Conservation (phyloP, 2,797 vertebrate genomes). For the Parotocinclus haroldoi region DNA sequence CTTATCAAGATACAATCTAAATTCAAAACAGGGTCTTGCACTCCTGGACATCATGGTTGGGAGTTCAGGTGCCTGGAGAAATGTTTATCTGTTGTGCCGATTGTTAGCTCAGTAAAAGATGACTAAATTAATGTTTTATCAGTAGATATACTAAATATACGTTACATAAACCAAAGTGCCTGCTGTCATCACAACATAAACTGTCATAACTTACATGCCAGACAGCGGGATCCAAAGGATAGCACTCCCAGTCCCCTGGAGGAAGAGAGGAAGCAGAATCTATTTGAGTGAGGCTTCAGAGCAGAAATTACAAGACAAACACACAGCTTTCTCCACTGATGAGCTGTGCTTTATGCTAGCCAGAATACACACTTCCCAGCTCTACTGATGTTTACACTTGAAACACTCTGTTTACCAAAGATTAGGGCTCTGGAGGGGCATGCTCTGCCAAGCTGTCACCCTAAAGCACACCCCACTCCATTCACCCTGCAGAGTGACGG, state of each 20-base stretch:
- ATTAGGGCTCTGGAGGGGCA: constrained; percentile 47
- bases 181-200: background rate
- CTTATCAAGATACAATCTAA: no score
- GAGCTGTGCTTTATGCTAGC: constrained; percentile 53
- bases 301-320: constrained; percentile 26
- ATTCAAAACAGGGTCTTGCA: no score
- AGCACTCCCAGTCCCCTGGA: constrained; percentile 95
- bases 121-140: no score
- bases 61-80: no score
- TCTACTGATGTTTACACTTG: constrained; percentile 59
- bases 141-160: no score
- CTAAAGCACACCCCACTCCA: constrained; percentile 29
- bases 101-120: no score
- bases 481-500: constrained; percentile 18
- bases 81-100: no score
- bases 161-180: background rate
- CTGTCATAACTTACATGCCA: constrained; percentile 85
- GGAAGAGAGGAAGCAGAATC: constrained; percentile 30
- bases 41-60: no score
- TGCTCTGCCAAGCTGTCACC: constrained; percentile 29
- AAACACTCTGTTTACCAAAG: constrained; percentile 60
- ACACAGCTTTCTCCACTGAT: constrained; percentile 50
- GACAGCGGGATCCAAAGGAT: constrained; percentile 89
- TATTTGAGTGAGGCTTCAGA: constrained; percentile 1
- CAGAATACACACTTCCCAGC: constrained; percentile 52